phyloP scores from a whole-genome alignment of 1,140 invertebrate genomes.

The Aphelinus atriplicis region DNA sequence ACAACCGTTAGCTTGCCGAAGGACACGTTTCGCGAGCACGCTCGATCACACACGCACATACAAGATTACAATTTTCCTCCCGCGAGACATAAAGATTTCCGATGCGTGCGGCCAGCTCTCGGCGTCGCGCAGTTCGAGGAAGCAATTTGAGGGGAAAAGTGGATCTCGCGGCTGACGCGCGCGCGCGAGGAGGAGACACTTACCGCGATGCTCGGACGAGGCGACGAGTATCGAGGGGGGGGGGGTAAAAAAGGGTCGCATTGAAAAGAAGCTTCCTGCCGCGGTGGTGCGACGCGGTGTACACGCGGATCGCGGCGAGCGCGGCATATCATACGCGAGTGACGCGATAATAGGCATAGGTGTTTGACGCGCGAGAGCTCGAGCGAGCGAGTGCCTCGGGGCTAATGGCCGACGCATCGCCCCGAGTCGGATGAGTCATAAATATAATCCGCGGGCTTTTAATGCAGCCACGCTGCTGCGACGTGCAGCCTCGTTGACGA shows the following conservation, averaged over 20 bases:
- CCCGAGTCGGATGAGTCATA: conserved; percentile 12
- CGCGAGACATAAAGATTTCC: no score
- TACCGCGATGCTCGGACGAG: neutral
- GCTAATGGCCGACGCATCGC: neutral
- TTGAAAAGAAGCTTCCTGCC: neutral
- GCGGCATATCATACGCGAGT: neutral
- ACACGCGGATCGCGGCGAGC: neutral
- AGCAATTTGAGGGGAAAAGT: neutral
- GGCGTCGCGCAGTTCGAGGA: no score
- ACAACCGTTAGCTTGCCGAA: no score
- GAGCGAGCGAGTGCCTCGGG: neutral
- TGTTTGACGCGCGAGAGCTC: neutral
- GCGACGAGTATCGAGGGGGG: neutral
- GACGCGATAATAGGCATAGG: conserved; percentile 23
- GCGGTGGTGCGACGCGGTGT: no score
- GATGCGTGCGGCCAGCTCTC: no score
- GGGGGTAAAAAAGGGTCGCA: conserved; percentile 1
- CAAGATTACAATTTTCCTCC: no score
- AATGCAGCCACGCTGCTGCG: neutral
- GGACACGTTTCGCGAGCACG: no score
- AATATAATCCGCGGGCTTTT: conserved; percentile 19
- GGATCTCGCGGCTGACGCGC: neutral
- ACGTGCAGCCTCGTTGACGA: neutral
- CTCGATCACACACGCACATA: no score
- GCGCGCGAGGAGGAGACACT: neutral